Evolutionary conservation across 2,113 vertebrate species (phyloP).

Genomic region (Campylorhamphus procurvoides): DNA sequence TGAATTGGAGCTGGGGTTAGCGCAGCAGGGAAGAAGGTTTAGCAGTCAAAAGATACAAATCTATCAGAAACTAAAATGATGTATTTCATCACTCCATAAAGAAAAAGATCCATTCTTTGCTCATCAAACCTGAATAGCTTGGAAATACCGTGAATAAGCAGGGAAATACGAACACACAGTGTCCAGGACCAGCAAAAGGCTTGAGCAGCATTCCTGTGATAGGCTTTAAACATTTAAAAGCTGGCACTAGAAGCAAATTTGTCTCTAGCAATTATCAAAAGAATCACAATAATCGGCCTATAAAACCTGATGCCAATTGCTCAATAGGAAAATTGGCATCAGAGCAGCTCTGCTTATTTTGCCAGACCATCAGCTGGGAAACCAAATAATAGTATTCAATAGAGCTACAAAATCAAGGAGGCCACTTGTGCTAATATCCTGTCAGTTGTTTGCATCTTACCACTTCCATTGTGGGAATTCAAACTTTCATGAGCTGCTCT

Average conservation of each 20-base stretch:
- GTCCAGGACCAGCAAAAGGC: neutral
- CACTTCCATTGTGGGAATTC: neutral
- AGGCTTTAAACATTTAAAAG: conserved; percentile 5
- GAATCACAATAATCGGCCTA: neutral
- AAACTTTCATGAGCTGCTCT: neutral
- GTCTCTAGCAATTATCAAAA: neutral
- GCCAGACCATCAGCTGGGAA: conserved; percentile 37
- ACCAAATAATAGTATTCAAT: neutral
- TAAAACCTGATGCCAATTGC: neutral
- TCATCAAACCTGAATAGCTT: neutral
- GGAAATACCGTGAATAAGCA: neutral
- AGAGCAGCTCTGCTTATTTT: neutral
- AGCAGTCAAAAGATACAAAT: neutral
- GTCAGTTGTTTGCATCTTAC: neutral
- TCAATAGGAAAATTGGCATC: conserved; percentile 39
- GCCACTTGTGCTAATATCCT: neutral
- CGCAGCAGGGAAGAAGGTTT: neutral
- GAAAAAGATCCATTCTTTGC: neutral
- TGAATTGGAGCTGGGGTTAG: neutral
- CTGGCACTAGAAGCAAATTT: neutral
- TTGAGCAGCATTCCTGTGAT: neutral
- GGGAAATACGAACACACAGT: neutral
- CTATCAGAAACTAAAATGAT: neutral
- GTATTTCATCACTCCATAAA: neutral
- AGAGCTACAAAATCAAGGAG: neutral